Evolutionary conservation across 2,888 invertebrate genomes (phyloP).

Genomic region (Yponomeuta plumbellus): DNA sequence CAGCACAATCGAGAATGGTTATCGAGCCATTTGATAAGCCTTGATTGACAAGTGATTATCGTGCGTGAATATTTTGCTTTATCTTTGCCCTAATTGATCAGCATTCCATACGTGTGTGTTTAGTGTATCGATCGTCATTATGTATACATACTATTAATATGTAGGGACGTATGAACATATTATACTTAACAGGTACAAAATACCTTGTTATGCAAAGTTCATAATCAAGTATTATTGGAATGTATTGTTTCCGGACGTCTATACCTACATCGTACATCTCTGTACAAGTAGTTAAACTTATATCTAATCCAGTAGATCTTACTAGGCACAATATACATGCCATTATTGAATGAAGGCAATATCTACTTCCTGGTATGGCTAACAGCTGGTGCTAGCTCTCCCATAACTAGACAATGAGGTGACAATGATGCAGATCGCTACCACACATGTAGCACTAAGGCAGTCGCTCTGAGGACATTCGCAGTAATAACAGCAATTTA

Average conservation of each 20-base stretch:
- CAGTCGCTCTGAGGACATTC: constrained; percentile 22
- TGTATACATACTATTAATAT: not conserved
- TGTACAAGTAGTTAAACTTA: no score
- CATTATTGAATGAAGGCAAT: no score
- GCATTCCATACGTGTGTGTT: not conserved
- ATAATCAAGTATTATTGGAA: no score
- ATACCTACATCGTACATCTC: no score
- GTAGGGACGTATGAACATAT: not conserved
- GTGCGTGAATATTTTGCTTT: not conserved
- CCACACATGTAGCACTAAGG: constrained; percentile 27
- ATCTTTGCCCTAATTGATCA: not conserved
- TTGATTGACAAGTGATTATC: not conserved
- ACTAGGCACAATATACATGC: no score
- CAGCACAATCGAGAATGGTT: not conserved
- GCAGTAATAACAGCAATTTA: constrained; percentile 39
- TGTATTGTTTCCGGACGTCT: no score
- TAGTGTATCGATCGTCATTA: not conserved
- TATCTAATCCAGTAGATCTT: no score
- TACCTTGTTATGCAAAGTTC: no score
- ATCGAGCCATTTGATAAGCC: not conserved
- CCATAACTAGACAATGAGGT: constrained; percentile 14
- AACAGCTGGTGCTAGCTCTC: not conserved
- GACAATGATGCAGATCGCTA: constrained; percentile 18
- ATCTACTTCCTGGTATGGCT: no score
- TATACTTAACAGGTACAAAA: no score